Conservation (phyloP, 2,113 vertebrate species). For the Hippopotamus amphibius region DNA sequence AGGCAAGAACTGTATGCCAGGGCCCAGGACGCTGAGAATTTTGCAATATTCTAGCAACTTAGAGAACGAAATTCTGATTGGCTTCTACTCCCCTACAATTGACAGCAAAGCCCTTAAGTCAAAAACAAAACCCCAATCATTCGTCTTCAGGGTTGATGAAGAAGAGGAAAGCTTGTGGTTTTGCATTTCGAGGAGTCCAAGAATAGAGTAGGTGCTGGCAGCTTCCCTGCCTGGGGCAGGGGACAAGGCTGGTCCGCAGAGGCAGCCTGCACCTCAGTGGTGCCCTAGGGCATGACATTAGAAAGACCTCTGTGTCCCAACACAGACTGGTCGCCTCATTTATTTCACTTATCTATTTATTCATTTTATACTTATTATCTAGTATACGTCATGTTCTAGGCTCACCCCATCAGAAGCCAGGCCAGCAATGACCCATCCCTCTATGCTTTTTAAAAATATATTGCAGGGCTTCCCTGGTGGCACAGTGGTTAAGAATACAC, state of each 20-base stretch:
- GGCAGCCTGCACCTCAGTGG: neutral
- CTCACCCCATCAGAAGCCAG: neutral
- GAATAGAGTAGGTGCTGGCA: neutral
- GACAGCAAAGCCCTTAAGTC: neutral
- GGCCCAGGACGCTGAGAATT: neutral
- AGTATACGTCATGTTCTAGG: neutral
- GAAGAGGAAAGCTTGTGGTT: neutral
- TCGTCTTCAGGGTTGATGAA: neutral
- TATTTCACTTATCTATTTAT: no score
- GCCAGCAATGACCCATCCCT: neutral
- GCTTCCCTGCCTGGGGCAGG: neutral
- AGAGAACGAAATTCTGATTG: conserved; percentile 36
- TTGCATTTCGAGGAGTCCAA: neutral
- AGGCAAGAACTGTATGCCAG: neutral
- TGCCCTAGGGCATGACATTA: neutral
- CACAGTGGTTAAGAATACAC: no score
- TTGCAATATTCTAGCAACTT: conserved; percentile 12
- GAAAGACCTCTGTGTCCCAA: neutral
- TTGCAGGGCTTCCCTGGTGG: no score
- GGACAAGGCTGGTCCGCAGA: neutral
- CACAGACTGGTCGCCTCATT: neutral
- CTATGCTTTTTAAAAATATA: neutral
- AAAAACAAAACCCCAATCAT: neutral
- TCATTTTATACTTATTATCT: neutral
- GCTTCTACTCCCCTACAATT: neutral